These are phyloP conservation scores for Phyto melanocephala DNA, from an alignment of 2,888 invertebrate species.

Conservation along the genomic window DNA sequence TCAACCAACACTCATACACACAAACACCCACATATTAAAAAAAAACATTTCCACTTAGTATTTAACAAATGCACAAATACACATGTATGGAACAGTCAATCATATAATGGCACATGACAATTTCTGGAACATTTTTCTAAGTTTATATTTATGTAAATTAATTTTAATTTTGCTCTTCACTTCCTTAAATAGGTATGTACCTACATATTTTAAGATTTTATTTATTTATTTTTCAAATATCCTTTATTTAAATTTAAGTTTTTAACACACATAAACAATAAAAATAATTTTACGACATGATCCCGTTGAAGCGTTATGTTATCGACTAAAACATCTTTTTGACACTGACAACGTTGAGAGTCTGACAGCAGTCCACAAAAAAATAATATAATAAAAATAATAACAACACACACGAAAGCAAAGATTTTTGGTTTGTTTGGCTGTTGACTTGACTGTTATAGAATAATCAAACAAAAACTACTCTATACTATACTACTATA, in stretches of 20 bases:
- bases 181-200: background rate
- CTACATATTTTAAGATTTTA: background rate
- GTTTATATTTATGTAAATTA: background rate
- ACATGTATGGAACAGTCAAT: constrained; percentile 35
- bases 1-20: background rate
- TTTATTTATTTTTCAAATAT: constrained; percentile 17
- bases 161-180: background rate
- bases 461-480: constrained; percentile 31
- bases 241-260: constrained; percentile 22
- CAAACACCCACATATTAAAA: background rate
- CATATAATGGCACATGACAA: constrained; percentile 53
- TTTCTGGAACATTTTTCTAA: background rate
- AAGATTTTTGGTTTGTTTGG: constrained; percentile 33
- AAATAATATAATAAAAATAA: constrained; percentile 49
- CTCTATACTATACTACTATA: constrained; percentile 12
- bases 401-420: constrained; percentile 40
- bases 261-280: constrained; percentile 44
- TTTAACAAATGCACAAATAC: constrained; percentile 21
- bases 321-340: constrained; percentile 79
- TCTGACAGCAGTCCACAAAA: constrained; percentile 70
- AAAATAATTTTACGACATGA: constrained; percentile 74
- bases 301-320: constrained; percentile 77
- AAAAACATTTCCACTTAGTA: constrained; percentile 6
- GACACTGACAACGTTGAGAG: constrained; percentile 78
- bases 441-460: constrained; percentile 35